phyloP scores from a whole-genome alignment of 64 coral and sea anemone species.

The Anthopleura sola region DNA sequence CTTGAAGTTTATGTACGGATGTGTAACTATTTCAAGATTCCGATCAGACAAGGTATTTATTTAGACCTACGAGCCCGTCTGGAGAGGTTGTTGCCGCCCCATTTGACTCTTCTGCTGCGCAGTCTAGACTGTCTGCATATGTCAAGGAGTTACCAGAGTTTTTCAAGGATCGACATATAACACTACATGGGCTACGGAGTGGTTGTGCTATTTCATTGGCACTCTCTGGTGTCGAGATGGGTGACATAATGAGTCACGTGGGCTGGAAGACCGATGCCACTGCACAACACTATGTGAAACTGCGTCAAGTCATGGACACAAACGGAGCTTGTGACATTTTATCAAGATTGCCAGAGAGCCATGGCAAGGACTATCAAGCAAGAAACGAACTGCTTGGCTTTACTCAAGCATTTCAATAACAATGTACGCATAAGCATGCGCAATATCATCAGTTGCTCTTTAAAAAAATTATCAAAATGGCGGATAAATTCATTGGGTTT shows the following conservation, averaged over 20 bases:
- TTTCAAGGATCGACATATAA: conserved; percentile 9
- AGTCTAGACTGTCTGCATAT: neutral
- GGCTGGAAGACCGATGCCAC: conserved; percentile 1
- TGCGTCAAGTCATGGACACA: too few species aligned
- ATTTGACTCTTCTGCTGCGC: conserved; percentile 1
- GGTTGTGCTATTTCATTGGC: conserved; percentile 25
- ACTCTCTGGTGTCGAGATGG: neutral
- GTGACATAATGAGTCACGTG: neutral
- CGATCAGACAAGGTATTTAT: conserved; percentile 4
- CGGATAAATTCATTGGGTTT: too few species aligned
- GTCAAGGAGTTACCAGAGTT: neutral
- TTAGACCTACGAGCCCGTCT: neutral
- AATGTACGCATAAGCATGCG: too few species aligned
- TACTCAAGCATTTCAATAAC: too few species aligned
- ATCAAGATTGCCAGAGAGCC: neutral
- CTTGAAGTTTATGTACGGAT: conserved; percentile 21
- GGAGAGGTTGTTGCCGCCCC: neutral
- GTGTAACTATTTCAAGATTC: too few species aligned
- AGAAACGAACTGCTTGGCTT: too few species aligned
- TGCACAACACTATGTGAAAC: neutral
- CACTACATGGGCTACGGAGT: conserved; percentile 17
- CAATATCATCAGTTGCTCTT: too few species aligned
- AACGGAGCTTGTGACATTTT: neutral
- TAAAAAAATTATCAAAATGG: too few species aligned
- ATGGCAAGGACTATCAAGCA: neutral